phyloP scores from a whole-genome alignment of 1,140 invertebrate species.

The Cotesia typhae region DNA sequence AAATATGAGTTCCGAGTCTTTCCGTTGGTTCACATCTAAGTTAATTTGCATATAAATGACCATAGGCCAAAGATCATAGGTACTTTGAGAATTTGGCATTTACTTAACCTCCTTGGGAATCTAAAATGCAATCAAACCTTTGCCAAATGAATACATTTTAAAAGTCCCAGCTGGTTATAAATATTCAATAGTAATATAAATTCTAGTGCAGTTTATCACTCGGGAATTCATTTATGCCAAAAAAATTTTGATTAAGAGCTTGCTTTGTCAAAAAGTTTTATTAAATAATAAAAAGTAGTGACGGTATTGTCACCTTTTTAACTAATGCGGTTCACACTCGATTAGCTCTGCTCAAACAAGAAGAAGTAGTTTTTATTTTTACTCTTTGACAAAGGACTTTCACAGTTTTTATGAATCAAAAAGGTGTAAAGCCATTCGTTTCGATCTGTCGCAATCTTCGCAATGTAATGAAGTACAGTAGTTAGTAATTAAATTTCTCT shows the following conservation, averaged over 20 bases:
- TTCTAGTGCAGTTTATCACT: neutral
- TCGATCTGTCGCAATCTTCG: too few species aligned
- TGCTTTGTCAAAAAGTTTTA: too few species aligned
- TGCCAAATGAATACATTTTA: slow-evolving; percentile 31
- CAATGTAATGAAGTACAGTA: too few species aligned
- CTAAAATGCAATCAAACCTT: slow-evolving; percentile 20
- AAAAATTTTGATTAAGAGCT: too few species aligned
- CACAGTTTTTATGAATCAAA: neutral
- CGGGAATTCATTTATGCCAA: neutral
- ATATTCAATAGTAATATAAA: slow-evolving; percentile 22
- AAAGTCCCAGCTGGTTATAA: slow-evolving; percentile 17
- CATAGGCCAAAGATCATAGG: slow-evolving; percentile 16
- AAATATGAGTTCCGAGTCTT: too few species aligned
- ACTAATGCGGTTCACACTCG: neutral
- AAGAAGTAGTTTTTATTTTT: neutral
- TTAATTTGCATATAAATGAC: slow-evolving; percentile 30
- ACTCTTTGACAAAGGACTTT: too few species aligned
- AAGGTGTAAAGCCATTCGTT: too few species aligned
- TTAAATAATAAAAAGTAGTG: too few species aligned
- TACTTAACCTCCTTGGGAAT: neutral
- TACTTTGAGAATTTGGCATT: neutral
- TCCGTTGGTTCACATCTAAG: neutral
- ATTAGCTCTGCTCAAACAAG: too few species aligned
- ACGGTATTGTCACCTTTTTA: neutral
- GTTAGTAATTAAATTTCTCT: too few species aligned